These are phyloP conservation scores for Ectropis grisescens DNA, from an alignment of 1,140 invertebrate genomes.

Conservation along the genomic window DNA sequence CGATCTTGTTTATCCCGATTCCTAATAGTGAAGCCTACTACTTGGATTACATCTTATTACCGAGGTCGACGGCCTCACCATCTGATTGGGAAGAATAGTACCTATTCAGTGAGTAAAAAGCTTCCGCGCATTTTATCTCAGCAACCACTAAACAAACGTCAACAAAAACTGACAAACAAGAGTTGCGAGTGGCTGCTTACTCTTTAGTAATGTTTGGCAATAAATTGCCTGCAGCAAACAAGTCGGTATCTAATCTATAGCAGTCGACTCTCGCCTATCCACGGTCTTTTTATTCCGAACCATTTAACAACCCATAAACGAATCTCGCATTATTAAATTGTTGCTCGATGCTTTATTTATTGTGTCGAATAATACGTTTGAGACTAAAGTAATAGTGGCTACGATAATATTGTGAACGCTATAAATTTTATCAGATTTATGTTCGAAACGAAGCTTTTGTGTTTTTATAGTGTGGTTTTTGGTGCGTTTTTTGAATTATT, in stretches of 20 bases:
- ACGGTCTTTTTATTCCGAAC: conserved; percentile 39
- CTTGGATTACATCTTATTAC: too few species aligned
- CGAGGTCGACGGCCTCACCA: too few species aligned
- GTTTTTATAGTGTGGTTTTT: too few species aligned
- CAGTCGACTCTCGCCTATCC: conserved; percentile 18
- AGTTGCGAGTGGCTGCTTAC: conserved; percentile 9
- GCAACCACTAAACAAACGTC: not conserved
- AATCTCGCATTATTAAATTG: conserved; percentile 12
- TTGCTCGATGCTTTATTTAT: not conserved
- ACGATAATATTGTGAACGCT: not conserved
- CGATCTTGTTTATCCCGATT: conserved; percentile 17
- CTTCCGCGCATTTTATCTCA: not conserved
- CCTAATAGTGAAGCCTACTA: not conserved
- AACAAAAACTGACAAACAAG: conserved; percentile 2
- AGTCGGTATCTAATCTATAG: conserved; percentile 17
- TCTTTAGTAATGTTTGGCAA: conserved; percentile 22
- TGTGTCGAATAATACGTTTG: not conserved
- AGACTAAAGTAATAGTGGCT: not conserved
- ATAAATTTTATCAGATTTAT: not conserved
- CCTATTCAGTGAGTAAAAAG: not conserved
- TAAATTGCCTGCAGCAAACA: conserved; percentile 41
- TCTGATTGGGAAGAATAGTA: not conserved
- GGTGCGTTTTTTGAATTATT: too few species aligned
- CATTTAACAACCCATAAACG: conserved; percentile 34
- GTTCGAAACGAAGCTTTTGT: too few species aligned